Base-by-base conservation (phyloP, 2,888 invertebrate genomes). In the Iphiclides podalirius region DNA sequence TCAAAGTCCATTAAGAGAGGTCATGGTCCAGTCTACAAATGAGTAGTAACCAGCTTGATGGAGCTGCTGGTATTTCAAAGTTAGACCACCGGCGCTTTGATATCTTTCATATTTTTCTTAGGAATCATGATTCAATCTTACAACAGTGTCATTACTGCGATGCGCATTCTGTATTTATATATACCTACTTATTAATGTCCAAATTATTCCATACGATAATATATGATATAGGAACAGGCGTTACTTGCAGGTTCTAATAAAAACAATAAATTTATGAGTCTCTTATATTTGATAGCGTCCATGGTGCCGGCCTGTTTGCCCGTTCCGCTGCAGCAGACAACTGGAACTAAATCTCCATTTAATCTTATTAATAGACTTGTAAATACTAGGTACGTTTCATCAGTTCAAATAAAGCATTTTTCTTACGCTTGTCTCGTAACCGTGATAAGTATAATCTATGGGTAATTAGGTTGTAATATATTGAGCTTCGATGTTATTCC, bases 391-490 rank as follows among this genome's bases (percentile, higher is more conserved):
- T 74, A 72, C 67, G 67, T 75, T 67, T 79, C 75, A 74, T 72
- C 75, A 69, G 73, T 69, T 72, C 73, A 76, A 78, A 79, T 75
- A 76, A 75, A 77, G 67, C 72, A 80, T 82, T 71, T 72, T 72
- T 74, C 72, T 68, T 63, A 52, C 58, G 62, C 63, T 63, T 67
- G 72, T 71, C 72, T 62, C 57, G 55, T 56, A 52, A 52, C 59
- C 49, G 43, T 58, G 79, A 80, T 85, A 86, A 85, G 82, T 77
- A 76, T 85, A 85, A 86, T 82, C 66, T 84, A 86, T 84, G 59
- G 78, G 82, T 84, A 84, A 86, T 84, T 84, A 84, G 72, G 58
- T 53, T 55, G 68, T 84, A 82, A 86, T 79, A 82, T 84, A 86
- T 85, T 77, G 80, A 69, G 70, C 71, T 72, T 79, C 66, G 70